Percentiles rank a stretch among this genome's conserved stretches.
Evolutionary conservation across 2,113 vertebrate species (phyloP).

Genomic region (Thalassarche chlororhynchos): DNA sequence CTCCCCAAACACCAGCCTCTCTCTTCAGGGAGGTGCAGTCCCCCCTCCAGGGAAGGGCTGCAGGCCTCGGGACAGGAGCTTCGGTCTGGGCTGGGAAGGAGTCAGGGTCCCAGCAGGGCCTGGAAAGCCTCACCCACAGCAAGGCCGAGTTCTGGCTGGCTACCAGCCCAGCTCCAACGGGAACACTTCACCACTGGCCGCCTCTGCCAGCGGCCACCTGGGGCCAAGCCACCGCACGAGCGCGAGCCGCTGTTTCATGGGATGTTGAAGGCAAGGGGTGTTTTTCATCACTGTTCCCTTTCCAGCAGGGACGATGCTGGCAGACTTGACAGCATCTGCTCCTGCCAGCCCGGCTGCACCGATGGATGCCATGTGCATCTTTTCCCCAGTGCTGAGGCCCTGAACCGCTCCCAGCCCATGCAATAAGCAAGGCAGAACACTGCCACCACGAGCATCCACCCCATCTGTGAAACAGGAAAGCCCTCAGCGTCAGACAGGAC

Average conservation of each 20-base stretch:
- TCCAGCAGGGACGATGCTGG: neutral
- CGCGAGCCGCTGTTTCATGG: fast-evolving
- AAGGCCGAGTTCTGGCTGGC: neutral
- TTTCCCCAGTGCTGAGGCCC: neutral
- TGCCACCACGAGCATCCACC: fast-evolving
- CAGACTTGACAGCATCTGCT: neutral
- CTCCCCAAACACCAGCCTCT: neutral
- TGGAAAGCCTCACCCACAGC: neutral
- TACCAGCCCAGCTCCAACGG: neutral
- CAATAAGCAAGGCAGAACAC: fast-evolving
- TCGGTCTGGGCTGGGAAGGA: neutral
- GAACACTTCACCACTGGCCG: fast-evolving
- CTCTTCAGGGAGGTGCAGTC: no score
- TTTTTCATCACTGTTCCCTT: neutral
- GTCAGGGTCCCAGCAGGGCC: neutral
- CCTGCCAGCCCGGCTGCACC: neutral
- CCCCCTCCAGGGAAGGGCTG: neutral
- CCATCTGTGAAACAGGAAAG: neutral
- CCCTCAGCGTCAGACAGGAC: neutral
- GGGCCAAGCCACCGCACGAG: fast-evolving
- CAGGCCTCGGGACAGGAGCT: neutral
- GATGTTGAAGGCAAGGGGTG: neutral
- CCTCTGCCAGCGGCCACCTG: neutral
- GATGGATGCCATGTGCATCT: neutral
- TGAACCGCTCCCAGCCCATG: neutral